Evolutionary conservation across 2,113 vertebrate genomes (phyloP).

Genomic region (Orthonyx spaldingii): DNA sequence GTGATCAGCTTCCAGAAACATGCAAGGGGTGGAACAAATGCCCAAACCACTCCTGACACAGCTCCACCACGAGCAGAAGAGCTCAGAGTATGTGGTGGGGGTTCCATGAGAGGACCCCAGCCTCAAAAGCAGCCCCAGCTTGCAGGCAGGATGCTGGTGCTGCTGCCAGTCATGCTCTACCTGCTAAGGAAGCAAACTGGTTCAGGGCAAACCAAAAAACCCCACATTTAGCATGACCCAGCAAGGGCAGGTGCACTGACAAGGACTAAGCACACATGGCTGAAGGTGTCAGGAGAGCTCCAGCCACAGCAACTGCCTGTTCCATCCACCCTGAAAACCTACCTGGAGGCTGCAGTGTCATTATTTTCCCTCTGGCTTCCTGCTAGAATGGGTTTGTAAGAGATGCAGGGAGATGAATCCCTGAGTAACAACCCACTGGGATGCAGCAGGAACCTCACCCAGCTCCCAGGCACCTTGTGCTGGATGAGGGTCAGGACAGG

Average conservation of each 20-base stretch:
- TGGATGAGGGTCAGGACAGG: not conserved
- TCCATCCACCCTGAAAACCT: not conserved
- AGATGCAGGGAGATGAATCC: not conserved
- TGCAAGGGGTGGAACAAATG: not conserved
- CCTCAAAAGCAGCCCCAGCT: not conserved
- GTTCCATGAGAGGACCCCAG: not conserved
- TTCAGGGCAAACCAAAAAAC: not conserved
- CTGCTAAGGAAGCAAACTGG: not conserved
- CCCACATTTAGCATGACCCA: not conserved
- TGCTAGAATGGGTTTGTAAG: not conserved
- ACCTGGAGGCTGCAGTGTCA: not conserved
- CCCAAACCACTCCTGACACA: not conserved
- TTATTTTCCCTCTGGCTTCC: not conserved
- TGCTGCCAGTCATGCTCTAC: not conserved
- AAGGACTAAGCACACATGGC: not conserved
- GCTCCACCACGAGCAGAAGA: not conserved
- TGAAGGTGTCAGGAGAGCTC: not conserved
- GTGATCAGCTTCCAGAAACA: not conserved
- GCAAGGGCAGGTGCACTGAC: not conserved
- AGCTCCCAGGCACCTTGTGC: not conserved
- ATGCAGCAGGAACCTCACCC: not conserved
- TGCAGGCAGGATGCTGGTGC: not conserved
- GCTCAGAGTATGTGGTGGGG: not conserved
- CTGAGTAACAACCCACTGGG: not conserved
- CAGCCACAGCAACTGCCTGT: not conserved